Base-by-base conservation (phyloP, 1,140 invertebrate species). In the Venustaconcha ellipsiformis region DNA sequence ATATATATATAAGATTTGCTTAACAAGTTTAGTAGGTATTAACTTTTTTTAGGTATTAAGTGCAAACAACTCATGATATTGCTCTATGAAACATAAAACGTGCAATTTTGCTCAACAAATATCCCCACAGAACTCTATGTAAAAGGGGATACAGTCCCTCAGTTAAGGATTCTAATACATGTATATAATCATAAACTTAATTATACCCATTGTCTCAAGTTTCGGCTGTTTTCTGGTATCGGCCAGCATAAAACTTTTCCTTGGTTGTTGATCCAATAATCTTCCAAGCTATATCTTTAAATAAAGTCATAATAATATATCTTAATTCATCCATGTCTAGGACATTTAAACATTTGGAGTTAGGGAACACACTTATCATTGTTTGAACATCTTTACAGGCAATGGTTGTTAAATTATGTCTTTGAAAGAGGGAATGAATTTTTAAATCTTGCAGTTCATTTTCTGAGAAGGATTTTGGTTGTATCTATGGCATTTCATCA, bases 131-230 rank as follows among this genome's bases (percentile, higher is more conserved):
- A 56, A 56, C 17, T 65, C 13, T 65, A 57, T 20, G 20, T 26
- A 65, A 20, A 65, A 65, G 23, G 2, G 14, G 18, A 59, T 2
- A 64, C 17, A 57, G 55, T 14, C 4, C 8, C 8, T 56, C n/a
- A n/a, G 1, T 18, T 62, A 71, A 71, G 23, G 62, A 71, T 48
- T 14, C 17, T 26, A 55, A 55, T n/a, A n/a, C n/a, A n/a, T n/a
- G 3, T 64, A 26, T 18, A 67, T 3, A 20, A 62, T 11, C 8
- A 26, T 57, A 57, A 59, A 37, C 5, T 63, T 63, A 15, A 14
- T 74, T 12, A 13, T 72, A 74, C 77, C 72, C 68, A 70, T 23
- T 23, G 71, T 73, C 57, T 73, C 23, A 15, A 73, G 64, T 23
- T 56, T 58, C 0, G 67, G 15, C 20, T 73, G 71, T 55, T 73